A percentile compares a stretch with the other conserved stretches of the same genome.
These are phyloP conservation scores for Eonycteris spelaea DNA, from an alignment of 2,113 vertebrate species.

Conservation along the genomic window DNA sequence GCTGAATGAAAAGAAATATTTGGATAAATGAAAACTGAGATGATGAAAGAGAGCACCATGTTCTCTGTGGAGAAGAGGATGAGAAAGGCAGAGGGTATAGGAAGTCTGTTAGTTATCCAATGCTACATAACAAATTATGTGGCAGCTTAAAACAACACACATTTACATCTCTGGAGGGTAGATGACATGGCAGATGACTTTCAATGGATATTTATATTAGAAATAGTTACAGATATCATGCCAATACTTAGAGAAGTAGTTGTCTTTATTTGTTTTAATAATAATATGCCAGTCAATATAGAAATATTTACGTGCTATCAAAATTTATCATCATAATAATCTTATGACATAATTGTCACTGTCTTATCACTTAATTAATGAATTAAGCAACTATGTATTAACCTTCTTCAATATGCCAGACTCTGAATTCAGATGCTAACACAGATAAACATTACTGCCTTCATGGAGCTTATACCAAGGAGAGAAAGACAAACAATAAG, in stretches of 20 bases:
- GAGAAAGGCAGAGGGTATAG: accelerated
- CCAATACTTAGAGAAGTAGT: neutral
- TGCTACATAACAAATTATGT: neutral
- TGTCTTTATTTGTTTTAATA: neutral
- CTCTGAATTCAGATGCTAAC: neutral
- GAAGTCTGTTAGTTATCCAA: neutral
- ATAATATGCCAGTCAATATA: neutral
- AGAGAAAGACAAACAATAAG: neutral
- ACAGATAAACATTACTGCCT: neutral
- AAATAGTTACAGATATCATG: neutral
- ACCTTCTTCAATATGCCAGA: neutral
- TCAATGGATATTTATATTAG: neutral
- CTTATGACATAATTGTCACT: neutral
- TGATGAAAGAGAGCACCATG: neutral
- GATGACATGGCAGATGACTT: conserved; percentile 8
- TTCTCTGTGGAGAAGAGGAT: neutral
- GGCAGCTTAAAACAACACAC: neutral
- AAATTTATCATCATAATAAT: neutral
- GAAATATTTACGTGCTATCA: neutral
- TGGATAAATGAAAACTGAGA: neutral
- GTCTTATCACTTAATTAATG: neutral
- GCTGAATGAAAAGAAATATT: neutral
- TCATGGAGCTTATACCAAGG: neutral
- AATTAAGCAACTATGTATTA: neutral
- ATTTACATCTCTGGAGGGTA: neutral